phyloP scores from a whole-genome alignment of 2,888 invertebrate species.

The Morinoia aosen region DNA sequence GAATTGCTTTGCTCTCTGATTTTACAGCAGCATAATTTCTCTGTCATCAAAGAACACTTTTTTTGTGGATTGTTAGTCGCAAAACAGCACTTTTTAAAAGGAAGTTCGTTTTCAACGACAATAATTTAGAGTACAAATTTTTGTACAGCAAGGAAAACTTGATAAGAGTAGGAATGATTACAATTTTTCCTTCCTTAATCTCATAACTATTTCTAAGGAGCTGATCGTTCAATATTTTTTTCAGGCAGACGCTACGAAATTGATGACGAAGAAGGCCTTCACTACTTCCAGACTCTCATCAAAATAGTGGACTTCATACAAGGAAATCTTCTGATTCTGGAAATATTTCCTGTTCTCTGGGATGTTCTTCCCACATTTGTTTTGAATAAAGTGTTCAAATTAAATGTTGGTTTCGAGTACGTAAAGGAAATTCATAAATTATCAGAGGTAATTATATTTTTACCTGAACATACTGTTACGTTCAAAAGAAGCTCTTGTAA shows the following conservation, averaged over 20 bases:
- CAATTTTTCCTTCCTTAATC: too few relatives aligned
- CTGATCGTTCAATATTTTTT: not conserved
- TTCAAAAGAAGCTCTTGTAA: not conserved
- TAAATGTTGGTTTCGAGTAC: not conserved
- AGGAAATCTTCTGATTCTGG: not conserved
- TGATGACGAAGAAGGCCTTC: not conserved
- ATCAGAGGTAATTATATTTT: not conserved
- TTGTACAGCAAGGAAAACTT: too few relatives aligned
- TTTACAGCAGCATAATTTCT: too few relatives aligned
- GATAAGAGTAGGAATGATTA: too few relatives aligned
- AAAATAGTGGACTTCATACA: not conserved
- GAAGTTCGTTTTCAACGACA: too few relatives aligned
- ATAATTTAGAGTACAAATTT: too few relatives aligned
- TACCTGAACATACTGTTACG: not conserved
- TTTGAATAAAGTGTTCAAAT: not conserved
- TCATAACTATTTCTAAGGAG: too few relatives aligned
- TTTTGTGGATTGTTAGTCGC: too few relatives aligned
- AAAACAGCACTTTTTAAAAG: too few relatives aligned
- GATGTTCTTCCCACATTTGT: not conserved
- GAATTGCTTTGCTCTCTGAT: too few relatives aligned
- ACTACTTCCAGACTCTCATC: not conserved
- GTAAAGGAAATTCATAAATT: not conserved
- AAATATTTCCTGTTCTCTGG: not conserved
- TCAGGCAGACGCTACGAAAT: not conserved
- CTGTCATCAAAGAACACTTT: too few relatives aligned